These are phyloP conservation scores for Campoletis raptor DNA, from an alignment of 2,888 invertebrate species.

Conservation along the genomic window DNA sequence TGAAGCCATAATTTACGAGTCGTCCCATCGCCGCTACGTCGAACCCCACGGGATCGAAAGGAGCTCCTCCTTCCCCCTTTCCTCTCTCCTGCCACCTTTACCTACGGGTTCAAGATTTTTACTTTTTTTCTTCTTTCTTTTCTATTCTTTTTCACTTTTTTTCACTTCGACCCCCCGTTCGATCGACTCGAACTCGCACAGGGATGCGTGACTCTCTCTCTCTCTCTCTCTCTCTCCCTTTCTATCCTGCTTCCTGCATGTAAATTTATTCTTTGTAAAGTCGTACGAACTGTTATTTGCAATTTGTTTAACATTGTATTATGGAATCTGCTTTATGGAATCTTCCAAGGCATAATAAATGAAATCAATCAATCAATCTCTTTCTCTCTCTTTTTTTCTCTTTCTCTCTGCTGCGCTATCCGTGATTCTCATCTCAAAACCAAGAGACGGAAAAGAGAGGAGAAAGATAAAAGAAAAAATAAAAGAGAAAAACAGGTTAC, in stretches of 20 bases:
- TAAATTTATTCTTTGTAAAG: too few relatives aligned
- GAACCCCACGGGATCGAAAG: not conserved
- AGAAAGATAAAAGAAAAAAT: conserved; percentile 9
- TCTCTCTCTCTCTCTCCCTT: conserved; percentile 40
- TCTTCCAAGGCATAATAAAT: too few relatives aligned
- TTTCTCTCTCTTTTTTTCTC: conserved; percentile 22
- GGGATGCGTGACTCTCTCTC: not conserved
- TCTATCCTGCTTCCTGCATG: too few relatives aligned
- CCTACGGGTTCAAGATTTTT: not conserved
- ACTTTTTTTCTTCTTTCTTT: not conserved
- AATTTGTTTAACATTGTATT: too few relatives aligned
- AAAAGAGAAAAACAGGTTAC: conserved; percentile 16
- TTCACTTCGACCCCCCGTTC: not conserved
- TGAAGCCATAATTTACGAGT: conserved; percentile 71
- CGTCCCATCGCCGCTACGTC: conserved; percentile 56
- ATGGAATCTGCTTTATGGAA: too few relatives aligned
- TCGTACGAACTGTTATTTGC: too few relatives aligned
- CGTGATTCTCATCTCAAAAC: conserved; percentile 24
- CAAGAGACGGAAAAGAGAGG: conserved; percentile 1
- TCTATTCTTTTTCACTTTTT: not conserved
- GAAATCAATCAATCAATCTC: too few relatives aligned
- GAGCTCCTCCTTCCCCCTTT: conserved; percentile 16
- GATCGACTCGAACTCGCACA: not conserved
- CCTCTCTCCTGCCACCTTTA: not conserved
- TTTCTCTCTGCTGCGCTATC: conserved; percentile 30